Evolutionary conservation across 1,140 invertebrate species (phyloP).

Genomic region (Drosophila azteca): DNA sequence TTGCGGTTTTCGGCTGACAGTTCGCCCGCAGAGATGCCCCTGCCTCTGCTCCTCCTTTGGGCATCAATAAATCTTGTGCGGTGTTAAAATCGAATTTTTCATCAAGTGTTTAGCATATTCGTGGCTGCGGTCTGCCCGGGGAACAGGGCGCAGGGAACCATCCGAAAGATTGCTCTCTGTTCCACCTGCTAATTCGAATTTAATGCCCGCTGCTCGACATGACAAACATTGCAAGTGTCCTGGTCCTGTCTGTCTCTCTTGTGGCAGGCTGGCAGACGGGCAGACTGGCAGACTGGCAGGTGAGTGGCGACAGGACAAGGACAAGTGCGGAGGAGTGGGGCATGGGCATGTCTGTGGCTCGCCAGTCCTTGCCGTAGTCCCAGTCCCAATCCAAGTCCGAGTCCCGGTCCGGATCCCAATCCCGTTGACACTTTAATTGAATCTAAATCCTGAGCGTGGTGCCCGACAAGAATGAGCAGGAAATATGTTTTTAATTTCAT

Average conservation of each 20-base stretch:
- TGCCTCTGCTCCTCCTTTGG: background rate
- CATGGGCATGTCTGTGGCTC: slow-evolving; percentile 10
- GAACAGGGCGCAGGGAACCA: too few species aligned
- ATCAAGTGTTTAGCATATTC: slow-evolving; percentile 22
- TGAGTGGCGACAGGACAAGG: slow-evolving; percentile 10
- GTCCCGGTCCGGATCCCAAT: slow-evolving; percentile 8
- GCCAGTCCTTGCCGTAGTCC: too few species aligned
- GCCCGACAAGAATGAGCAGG: slow-evolving; percentile 41
- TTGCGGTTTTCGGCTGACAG: slow-evolving; percentile 34
- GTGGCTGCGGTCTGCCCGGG: too few species aligned
- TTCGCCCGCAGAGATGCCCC: background rate
- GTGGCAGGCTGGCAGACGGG: slow-evolving; percentile 14
- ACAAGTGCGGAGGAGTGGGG: slow-evolving; percentile 9
- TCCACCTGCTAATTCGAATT: slow-evolving; percentile 47
- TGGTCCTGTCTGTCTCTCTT: background rate
- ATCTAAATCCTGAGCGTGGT: slow-evolving; percentile 62
- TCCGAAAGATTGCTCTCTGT: background rate
- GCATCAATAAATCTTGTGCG: slow-evolving; percentile 34
- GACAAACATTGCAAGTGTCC: slow-evolving; percentile 58
- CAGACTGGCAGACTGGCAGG: slow-evolving; percentile 13
- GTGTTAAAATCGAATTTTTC: slow-evolving; percentile 46
- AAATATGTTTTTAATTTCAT: slow-evolving; percentile 76
- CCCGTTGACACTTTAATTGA: slow-evolving; percentile 75
- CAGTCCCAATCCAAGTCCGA: slow-evolving; percentile 21
- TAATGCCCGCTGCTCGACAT: slow-evolving; percentile 44